Percentiles rank a stretch among this genome's conserved stretches.
phyloP scores from a whole-genome alignment of 53 echinoderm and acorn worm species.

The Paracentrotus lividus region DNA sequence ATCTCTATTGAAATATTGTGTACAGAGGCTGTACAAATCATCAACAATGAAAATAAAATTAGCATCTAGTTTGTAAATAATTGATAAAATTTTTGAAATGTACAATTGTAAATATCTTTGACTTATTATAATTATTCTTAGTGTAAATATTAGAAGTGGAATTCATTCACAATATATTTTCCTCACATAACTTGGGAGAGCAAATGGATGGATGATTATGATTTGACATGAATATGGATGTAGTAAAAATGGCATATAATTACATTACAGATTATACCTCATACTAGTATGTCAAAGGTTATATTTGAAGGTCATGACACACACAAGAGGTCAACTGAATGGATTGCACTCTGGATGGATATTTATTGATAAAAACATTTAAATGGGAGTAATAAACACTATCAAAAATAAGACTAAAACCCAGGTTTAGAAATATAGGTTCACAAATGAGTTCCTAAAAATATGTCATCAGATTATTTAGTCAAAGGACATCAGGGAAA shows the following conservation, averaged over 20 bases:
- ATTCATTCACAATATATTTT: not conserved
- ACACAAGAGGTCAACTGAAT: not conserved
- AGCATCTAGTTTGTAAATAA: not conserved
- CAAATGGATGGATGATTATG: not conserved
- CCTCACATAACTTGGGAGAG: not conserved
- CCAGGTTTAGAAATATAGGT: not conserved
- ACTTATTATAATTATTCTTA: not conserved
- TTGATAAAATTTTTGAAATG: not conserved
- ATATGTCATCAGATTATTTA: not conserved
- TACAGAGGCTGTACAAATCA: slow-evolving; percentile 11
- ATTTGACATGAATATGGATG: not conserved
- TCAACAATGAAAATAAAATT: not conserved
- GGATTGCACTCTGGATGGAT: not conserved
- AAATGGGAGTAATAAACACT: too few relatives aligned
- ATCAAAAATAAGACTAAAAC: not conserved
- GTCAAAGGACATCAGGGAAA: not conserved
- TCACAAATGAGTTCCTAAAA: not conserved
- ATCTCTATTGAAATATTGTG: slow-evolving; percentile 17
- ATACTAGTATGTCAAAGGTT: not conserved
- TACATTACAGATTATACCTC: not conserved
- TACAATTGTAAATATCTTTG: not conserved
- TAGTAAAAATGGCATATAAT: not conserved
- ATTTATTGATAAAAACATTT: not conserved
- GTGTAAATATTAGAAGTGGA: not conserved
- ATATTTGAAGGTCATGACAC: not conserved